phyloP scores from a whole-genome alignment of 2,113 vertebrate genomes.

The Arvicanthis niloticus region DNA sequence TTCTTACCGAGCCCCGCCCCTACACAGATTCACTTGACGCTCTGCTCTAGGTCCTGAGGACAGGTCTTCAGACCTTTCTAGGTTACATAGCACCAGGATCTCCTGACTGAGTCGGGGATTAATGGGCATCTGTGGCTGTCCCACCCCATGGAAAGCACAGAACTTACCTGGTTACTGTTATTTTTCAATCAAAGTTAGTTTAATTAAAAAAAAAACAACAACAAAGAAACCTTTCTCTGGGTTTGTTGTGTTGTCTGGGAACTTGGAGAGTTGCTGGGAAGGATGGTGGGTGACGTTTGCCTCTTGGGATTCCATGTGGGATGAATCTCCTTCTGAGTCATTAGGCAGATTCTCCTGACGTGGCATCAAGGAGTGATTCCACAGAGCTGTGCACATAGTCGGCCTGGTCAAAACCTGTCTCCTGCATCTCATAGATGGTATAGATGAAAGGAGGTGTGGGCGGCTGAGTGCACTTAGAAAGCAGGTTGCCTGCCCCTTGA shows the following conservation, averaged over 20 bases:
- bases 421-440: not conserved
- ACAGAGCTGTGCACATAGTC: not conserved
- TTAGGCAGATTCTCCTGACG: constrained; percentile 6
- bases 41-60: not conserved
- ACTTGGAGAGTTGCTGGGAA: constrained; percentile 3
- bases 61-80: not conserved
- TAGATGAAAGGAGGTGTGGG: not conserved
- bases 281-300: not conserved
- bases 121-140: not conserved
- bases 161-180: constrained; percentile 8
- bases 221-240: constrained; percentile 41
- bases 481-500: not conserved
- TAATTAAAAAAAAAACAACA: constrained; percentile 60
- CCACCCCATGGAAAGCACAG: constrained; percentile 38
- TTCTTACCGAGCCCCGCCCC: not conserved
- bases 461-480: not conserved
- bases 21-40: not conserved
- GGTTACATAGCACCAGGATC: not conserved
- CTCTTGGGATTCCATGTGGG: not conserved
- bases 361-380: not conserved
- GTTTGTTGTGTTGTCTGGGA: constrained; percentile 62
- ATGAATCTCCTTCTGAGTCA: not conserved
- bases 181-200: constrained; percentile 64
- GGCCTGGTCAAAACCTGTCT: not conserved
- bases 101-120: not conserved